These are phyloP conservation scores for Diabrotica balteata DNA, from an alignment of 2,888 invertebrate species.

Conservation along the genomic window DNA sequence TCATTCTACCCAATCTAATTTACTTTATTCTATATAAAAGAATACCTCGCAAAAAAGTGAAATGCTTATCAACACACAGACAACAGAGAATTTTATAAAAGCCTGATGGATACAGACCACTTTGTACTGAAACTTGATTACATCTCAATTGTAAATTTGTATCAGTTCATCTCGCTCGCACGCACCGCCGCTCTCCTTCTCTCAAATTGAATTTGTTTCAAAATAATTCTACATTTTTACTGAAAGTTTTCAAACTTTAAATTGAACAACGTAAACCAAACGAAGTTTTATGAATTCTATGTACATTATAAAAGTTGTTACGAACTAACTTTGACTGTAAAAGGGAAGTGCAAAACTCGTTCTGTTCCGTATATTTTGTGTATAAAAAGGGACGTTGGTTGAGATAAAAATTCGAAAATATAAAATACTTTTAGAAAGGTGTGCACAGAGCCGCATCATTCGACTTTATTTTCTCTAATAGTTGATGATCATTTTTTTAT, in stretches of 20 bases:
- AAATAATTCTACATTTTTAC: constrained; percentile 57
- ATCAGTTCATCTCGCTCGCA: constrained; percentile 6
- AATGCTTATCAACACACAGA: too few species aligned
- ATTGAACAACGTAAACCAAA: constrained; percentile 58
- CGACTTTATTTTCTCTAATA: background rate
- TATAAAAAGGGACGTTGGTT: constrained; percentile 41
- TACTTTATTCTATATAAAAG: too few species aligned
- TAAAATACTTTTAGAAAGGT: constrained; percentile 30
- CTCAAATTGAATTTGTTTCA: constrained; percentile 57
- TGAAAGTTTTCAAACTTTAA: constrained; percentile 54
- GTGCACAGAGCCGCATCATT: constrained; percentile 27
- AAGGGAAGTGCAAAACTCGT: constrained; percentile 47
- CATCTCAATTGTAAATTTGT: constrained; percentile 36
- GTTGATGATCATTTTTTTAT: too few species aligned
- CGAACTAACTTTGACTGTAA: constrained; percentile 50
- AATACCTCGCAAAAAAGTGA: too few species aligned
- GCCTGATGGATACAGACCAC: constrained; percentile 8
- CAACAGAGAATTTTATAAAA: background rate
- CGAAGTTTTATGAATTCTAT: constrained; percentile 57
- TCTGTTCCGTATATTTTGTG: constrained; percentile 37
- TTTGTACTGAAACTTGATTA: constrained; percentile 32
- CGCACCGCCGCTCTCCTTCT: constrained; percentile 1
- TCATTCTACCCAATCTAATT: too few species aligned
- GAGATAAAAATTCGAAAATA: constrained; percentile 47
- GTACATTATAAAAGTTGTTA: constrained; percentile 58